Evolutionary conservation across 2,797 vertebrate species (phyloP).

Genomic region (Myotis myotis): DNA sequence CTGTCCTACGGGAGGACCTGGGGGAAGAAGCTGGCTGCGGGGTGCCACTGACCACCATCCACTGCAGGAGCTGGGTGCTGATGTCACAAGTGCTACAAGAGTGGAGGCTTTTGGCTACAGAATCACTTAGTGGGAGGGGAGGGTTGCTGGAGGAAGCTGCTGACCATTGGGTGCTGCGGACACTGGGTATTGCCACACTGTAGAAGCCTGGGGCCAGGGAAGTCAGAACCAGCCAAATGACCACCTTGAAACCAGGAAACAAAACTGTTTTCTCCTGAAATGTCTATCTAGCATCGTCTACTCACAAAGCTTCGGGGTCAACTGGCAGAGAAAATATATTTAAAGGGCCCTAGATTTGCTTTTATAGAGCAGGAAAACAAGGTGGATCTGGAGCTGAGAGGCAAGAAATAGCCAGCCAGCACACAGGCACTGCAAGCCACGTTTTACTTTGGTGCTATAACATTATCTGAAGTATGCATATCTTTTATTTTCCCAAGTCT

Average conservation of each 20-base stretch:
- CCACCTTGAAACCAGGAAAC: background rate
- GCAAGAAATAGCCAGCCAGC: background rate
- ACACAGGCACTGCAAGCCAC: background rate
- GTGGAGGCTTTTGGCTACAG: background rate
- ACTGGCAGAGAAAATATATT: background rate
- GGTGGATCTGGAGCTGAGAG: background rate
- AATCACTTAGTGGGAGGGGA: background rate
- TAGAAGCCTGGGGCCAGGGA: background rate
- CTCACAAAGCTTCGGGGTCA: background rate
- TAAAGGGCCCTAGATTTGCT: background rate
- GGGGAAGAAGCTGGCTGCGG: background rate
- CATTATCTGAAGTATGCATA: background rate
- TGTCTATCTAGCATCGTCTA: background rate
- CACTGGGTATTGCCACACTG: background rate
- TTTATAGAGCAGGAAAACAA: background rate
- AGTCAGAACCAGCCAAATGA: background rate
- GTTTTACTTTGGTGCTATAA: background rate
- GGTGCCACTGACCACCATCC: background rate
- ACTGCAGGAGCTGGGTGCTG: too few relatives aligned
- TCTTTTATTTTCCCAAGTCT: background rate
- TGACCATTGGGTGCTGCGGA: background rate
- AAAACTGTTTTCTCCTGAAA: background rate
- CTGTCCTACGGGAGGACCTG: background rate
- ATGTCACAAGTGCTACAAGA: background rate
- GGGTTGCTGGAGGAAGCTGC: background rate